Conservation (phyloP, 2,113 vertebrate species). For the Emydocephalus ijimae region DNA sequence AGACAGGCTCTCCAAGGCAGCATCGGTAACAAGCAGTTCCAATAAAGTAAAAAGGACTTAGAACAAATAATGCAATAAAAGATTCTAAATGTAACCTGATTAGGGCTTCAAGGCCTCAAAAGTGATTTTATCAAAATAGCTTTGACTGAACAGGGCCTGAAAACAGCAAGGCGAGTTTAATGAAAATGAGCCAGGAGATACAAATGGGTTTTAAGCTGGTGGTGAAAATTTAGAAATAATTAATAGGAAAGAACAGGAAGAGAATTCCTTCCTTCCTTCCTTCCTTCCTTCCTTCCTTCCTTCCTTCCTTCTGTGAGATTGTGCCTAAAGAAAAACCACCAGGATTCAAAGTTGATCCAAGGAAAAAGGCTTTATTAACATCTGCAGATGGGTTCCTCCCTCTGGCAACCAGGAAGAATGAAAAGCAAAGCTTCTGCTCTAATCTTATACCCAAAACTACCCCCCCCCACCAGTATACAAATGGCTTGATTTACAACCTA, state of each 20-base stretch:
- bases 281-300: rapidly evolving
- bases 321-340: no score
- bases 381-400: no score
- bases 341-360: no score
- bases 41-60: neutral
- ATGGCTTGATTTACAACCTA: no score
- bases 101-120: neutral
- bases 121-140: neutral
- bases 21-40: neutral
- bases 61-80: neutral
- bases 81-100: neutral
- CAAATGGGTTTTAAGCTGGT: neutral
- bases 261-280: no score
- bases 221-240: neutral
- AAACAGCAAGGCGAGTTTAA: neutral
- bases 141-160: neutral
- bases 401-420: no score
- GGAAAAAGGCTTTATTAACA: no score
- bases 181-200: neutral
- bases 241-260: neutral
- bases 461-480: no score
- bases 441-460: no score
- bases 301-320: no score
- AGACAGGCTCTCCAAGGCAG: neutral
- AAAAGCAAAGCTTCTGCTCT: no score